These are phyloP conservation scores for Rhadina sibilatrix DNA, from an alignment of 2,113 vertebrate genomes.

Conservation along the genomic window DNA sequence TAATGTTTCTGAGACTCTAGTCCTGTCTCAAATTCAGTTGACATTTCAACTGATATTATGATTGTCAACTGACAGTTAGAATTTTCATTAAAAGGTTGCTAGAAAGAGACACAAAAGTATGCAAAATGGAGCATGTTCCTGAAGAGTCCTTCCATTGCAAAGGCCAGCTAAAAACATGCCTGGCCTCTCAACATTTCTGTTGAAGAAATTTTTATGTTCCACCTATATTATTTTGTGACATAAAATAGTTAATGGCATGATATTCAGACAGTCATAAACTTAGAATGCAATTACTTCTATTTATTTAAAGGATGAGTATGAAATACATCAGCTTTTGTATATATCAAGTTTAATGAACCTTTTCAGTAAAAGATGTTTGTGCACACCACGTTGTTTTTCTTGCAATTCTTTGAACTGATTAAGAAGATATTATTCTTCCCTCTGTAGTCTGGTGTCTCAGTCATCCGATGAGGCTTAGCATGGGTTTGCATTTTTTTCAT, in stretches of 20 bases:
- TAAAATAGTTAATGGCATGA: background rate
- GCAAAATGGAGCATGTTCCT: background rate
- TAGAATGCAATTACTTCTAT: background rate
- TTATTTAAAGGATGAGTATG: background rate
- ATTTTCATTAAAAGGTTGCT: background rate
- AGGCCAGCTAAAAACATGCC: background rate
- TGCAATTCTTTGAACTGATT: slow-evolving; percentile 13
- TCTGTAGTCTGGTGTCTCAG: background rate
- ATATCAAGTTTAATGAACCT: background rate
- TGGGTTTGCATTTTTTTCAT: background rate
- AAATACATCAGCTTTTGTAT: background rate
- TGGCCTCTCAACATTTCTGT: background rate
- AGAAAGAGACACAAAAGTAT: background rate
- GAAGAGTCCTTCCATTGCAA: background rate
- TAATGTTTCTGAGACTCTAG: background rate
- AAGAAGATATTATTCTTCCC: background rate
- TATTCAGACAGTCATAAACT: background rate
- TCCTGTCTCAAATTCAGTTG: background rate
- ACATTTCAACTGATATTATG: background rate
- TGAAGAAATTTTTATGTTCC: background rate
- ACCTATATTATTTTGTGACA: background rate
- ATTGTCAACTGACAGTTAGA: background rate
- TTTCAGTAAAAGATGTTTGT: background rate
- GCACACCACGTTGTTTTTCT: background rate
- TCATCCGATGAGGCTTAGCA: background rate